These are phyloP conservation scores for Drosophila aff. DNA, from an alignment of 1,140 invertebrate species.

Conservation along the genomic window DNA sequence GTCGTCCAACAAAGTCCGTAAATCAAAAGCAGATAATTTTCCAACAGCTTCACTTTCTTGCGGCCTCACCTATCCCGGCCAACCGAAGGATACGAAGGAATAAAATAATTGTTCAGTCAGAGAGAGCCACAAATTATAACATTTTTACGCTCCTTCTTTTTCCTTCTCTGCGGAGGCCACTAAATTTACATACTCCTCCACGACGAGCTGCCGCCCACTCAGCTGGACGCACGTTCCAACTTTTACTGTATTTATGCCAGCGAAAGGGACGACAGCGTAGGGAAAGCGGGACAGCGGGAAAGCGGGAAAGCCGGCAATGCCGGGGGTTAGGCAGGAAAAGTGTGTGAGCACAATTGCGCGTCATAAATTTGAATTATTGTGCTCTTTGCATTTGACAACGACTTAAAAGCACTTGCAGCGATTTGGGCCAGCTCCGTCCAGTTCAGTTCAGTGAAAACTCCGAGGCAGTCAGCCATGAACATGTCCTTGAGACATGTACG, in stretches of 20 bases:
- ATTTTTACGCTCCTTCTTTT: constrained; percentile 69
- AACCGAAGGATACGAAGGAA: constrained; percentile 31
- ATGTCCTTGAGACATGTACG: constrained; percentile 73
- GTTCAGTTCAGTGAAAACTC: constrained; percentile 37
- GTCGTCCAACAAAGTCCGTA: constrained; percentile 55
- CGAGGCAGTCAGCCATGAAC: constrained; percentile 63
- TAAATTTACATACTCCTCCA: constrained; percentile 79
- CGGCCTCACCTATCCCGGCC: constrained; percentile 44
- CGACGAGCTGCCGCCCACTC: constrained; percentile 60
- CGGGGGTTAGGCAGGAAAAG: constrained; percentile 27
- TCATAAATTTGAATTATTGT: constrained; percentile 83
- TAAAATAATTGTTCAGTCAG: constrained; percentile 73
- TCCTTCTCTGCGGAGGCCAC: constrained; percentile 39
- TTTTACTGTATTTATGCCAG: constrained; percentile 72
- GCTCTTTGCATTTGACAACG: constrained; percentile 82
- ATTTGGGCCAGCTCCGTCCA: constrained; percentile 72
- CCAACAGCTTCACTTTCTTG: constrained; percentile 38
- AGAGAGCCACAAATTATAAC: constrained; percentile 74
- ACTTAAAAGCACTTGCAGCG: constrained; percentile 82
- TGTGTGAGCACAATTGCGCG: constrained; percentile 79
- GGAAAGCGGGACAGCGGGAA: constrained; percentile 1
- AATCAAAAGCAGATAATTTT: constrained; percentile 80
- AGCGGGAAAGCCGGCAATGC: constrained; percentile 2
- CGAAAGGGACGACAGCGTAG: constrained; percentile 42
- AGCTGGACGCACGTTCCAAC: constrained; percentile 70